Base-by-base conservation (phyloP, 1,140 invertebrate genomes). In the Hyphantria cunea region DNA sequence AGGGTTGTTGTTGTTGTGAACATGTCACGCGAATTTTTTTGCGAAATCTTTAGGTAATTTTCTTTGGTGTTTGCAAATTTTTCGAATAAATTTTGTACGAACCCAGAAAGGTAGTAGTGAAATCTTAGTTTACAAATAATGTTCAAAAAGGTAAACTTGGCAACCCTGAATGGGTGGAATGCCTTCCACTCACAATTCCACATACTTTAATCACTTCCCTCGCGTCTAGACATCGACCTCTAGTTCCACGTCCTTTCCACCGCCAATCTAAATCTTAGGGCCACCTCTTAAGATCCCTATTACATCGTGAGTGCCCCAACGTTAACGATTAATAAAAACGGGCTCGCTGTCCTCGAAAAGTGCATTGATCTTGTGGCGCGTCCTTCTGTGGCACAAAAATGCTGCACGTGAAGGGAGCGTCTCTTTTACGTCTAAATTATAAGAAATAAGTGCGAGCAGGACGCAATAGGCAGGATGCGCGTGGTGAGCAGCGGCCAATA, bases 301-400 rank as follows among this genome's bases (percentile, higher is more conserved):
- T 85, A 65, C 75, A 54, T 62, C 69, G 68, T 59, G 60, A 74
- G 64, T 53, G 63, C 47, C 52, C 59, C 50, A 66, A 74, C 67
- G 76, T 72, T 69, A 78, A 86, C 74, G 74, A 83, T 70, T 77
- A 70, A 84, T 84, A 87, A 88, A 86, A 88, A 82, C 80, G 74
- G 78, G 80, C 79, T 79, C 76, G 72, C 80, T 86, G 83, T 87
- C 83, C 85, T 88, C 82, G 80, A 75, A 84, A 88, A 88, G 87
- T 88, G 87, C 87, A 90, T 90, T 90, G 87, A 90, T 90, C 87
- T 88, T 82, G 56, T 65, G 76, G 74, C 67, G 74, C 86, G 85
- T 88, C 87, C 87, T 90, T 90, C 84, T 88, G 75, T 77, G 72
- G 82, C 80, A 85, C 82, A 88, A 90, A 87, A 88, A 90, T 81